Conservation (phyloP, 2,113 vertebrate genomes). For the Embiotoca jacksoni region DNA sequence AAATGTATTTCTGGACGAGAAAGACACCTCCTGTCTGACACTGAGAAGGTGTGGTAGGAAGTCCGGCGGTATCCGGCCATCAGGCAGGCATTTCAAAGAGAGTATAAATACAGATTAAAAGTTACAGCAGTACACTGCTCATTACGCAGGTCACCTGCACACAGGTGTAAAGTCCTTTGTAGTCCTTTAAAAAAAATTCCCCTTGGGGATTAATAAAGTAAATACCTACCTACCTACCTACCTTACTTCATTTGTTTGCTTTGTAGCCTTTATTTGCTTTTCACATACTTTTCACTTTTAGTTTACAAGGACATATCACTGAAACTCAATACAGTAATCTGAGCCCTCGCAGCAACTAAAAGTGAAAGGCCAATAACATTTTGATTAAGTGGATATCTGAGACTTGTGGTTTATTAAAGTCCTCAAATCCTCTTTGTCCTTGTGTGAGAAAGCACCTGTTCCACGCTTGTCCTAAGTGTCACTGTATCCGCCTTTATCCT, state of each 20-base stretch:
- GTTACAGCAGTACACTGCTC: no score
- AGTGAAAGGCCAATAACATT: constrained; percentile 27
- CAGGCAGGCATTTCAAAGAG: no score
- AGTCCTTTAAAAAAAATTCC: no score
- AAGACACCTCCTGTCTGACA: neutral
- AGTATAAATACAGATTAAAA: no score
- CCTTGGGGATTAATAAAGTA: no score
- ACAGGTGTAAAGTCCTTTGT: no score
- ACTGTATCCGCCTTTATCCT: constrained; percentile 79
- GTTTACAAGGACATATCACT: neutral
- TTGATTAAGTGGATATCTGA: constrained; percentile 65
- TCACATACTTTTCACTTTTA: neutral
- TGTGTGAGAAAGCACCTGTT: constrained; percentile 72
- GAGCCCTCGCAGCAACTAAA: constrained; percentile 9
- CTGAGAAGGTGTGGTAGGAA: no score
- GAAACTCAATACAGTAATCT: constrained; percentile 14
- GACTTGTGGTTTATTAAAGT: constrained; percentile 55
- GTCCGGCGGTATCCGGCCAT: no score
- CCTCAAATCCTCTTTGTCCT: constrained; percentile 71
- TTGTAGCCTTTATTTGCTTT: neutral
- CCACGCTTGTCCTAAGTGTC: constrained; percentile 69
- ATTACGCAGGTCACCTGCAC: no score
- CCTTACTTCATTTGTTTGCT: neutral
- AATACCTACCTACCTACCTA: no score
- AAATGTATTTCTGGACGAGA: neutral